Evolutionary conservation across 1,140 invertebrate genomes (phyloP).

Genomic region (Drosophila trapezifrons): DNA sequence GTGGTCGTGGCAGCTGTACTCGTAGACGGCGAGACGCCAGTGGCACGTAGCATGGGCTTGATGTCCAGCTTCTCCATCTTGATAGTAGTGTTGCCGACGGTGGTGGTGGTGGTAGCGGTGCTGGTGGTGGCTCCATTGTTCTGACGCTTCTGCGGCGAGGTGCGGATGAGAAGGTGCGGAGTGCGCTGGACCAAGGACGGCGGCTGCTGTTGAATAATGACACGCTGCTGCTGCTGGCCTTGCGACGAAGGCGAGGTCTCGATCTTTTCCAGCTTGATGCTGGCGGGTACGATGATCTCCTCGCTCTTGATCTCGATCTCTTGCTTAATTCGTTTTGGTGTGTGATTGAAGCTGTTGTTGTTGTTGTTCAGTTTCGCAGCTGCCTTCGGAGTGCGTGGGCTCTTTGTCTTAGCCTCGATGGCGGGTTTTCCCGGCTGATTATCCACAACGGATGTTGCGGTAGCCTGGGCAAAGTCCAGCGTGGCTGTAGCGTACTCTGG

Average conservation of each 20-base stretch:
- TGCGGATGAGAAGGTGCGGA: constrained; percentile 72
- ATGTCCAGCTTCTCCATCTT: constrained; percentile 83
- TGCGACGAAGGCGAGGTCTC: constrained; percentile 46
- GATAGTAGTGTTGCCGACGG: constrained; percentile 69
- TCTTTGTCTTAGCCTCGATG: constrained; percentile 35
- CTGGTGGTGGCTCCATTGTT: constrained; percentile 30
- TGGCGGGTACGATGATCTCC: constrained; percentile 78
- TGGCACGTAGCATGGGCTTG: constrained; percentile 64
- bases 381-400: constrained; percentile 48
- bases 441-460: constrained; percentile 31
- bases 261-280: constrained; percentile 77
- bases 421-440: constrained; percentile 11
- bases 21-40: constrained; percentile 33
- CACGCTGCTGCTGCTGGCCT: constrained; percentile 48
- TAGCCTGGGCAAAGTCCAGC: constrained; percentile 64
- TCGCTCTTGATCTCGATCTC: constrained; percentile 83
- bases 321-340: constrained; percentile 79
- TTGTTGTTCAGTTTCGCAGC: constrained; percentile 66
- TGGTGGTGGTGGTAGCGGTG: constrained; percentile 39
- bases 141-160: constrained; percentile 59
- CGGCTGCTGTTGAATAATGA: constrained; percentile 70
- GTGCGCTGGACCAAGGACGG: constrained; percentile 57
- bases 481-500: constrained; percentile 80
- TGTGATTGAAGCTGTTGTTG: constrained; percentile 72
- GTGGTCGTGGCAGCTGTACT: constrained; percentile 56